Evolutionary conservation across 2,888 invertebrate genomes (phyloP), one percentile per base, ranked within the genome.

Genomic region (Noctua comes): DNA sequence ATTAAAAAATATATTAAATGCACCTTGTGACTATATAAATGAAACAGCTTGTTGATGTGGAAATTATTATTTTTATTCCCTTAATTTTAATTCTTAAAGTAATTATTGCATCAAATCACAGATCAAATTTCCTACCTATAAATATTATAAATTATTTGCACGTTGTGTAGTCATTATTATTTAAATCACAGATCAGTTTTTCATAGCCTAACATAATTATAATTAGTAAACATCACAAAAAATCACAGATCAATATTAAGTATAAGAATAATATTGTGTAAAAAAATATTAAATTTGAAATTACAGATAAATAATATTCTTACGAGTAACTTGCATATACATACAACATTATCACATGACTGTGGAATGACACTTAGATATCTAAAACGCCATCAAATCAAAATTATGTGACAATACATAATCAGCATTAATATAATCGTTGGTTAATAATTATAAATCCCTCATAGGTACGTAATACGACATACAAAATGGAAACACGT

Each of bases 101-200:
- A 43, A 43, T 43, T 43, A 43, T 43, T 8, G 43, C 43, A 43
- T 43, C 43, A 43, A 43, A 43, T 43, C 43, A 43, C 43, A 43
- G 43, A 43, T 43, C 43, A 43, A 43, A 43, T 43, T 43, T 43
- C 43, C 43, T 43, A 43, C 43, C 43, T 43, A 43, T 43, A 43
- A 43, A 43, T 43, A 43, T 43, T 43, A 43, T 10, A 43, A 43
- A 43, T 43, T 43, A 43, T 18, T 68, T 68, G 48, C n/a, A 68
- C 48, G 18, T 46, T 68, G 46, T 48, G n/a, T 68, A 48, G 31
- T 68, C 48, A 48, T 48, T 68, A 68, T 68, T 68, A 68, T 68
- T 68, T 68, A 68, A 68, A 68, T 68, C 48, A 68, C 48, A 68
- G 51, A 68, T 51, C 51, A 51, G 68, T 68, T 68, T 27, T 68